Percentiles rank a stretch among this genome's conserved stretches.
phyloP scores from a whole-genome alignment of 1,140 invertebrate species.

The Nomia melanderi region DNA sequence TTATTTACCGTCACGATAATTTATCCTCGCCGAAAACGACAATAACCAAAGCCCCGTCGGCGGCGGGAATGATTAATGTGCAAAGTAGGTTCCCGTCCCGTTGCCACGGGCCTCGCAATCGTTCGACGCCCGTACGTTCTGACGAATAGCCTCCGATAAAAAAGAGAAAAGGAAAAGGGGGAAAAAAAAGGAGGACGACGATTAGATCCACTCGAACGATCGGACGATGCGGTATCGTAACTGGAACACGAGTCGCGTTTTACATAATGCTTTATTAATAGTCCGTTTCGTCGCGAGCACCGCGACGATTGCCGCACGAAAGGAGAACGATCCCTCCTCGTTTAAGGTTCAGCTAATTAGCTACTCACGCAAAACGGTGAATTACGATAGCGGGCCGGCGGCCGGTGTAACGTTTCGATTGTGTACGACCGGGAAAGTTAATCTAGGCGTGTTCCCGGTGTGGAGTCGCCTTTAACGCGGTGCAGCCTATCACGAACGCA shows the following conservation, averaged over 20 bases:
- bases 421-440: conserved; percentile 22
- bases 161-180: too few species aligned
- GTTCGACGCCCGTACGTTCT: not conserved
- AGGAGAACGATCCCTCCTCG: conserved; percentile 31
- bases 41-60: not conserved
- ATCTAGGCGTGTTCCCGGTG: conserved; percentile 15
- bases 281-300: conserved; percentile 7
- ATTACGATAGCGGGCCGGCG: conserved; percentile 34
- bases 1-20: too few species aligned
- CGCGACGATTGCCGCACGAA: conserved; percentile 9
- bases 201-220: conserved; percentile 7
- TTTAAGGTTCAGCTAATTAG: conserved; percentile 34
- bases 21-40: too few species aligned
- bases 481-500: not conserved
- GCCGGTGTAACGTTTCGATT: conserved; percentile 21
- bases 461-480: conserved; percentile 11
- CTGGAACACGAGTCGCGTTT: conserved; percentile 31
- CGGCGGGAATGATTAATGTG: not conserved
- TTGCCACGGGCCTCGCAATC: not conserved
- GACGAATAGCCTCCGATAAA: not conserved
- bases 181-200: not conserved
- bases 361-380: conserved; percentile 39
- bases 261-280: conserved; percentile 37
- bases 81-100: not conserved
- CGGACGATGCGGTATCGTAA: not conserved